These are phyloP conservation scores for Kryptolebias marmoratus DNA, from an alignment of 2,113 vertebrate genomes.

Conservation along the genomic window DNA sequence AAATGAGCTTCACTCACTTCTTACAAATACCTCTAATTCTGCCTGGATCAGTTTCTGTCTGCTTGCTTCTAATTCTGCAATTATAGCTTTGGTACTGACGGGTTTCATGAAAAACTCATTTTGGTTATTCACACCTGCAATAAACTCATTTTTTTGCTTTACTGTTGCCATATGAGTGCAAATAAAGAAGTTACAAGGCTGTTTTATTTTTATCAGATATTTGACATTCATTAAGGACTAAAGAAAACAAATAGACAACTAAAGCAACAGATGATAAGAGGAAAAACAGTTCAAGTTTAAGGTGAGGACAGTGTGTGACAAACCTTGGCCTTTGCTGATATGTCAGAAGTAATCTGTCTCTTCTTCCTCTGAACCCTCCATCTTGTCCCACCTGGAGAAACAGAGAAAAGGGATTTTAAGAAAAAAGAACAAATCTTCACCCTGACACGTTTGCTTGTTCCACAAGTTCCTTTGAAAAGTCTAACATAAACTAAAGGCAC, in stretches of 20 bases:
- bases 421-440: constrained; percentile 58
- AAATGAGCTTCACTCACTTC: no score
- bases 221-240: background rate
- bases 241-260: background rate
- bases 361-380: constrained; percentile 63
- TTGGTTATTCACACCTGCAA: constrained; percentile 36
- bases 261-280: background rate
- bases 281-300: constrained; percentile 4
- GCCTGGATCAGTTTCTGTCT: constrained; percentile 11
- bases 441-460: constrained; percentile 47
- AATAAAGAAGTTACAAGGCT: constrained; percentile 33
- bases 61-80: background rate
- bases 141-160: constrained; percentile 36
- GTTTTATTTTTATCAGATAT: constrained; percentile 6
- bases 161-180: constrained; percentile 7
- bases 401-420: constrained; percentile 53
- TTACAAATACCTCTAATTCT: constrained; percentile 10
- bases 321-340: constrained; percentile 72
- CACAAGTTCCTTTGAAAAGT: constrained; percentile 43
- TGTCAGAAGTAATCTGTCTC: constrained; percentile 54
- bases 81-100: no score
- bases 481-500: constrained; percentile 73
- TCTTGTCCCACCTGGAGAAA: constrained; percentile 76
- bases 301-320: constrained; percentile 24
- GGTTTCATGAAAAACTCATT: constrained; percentile 31